These are phyloP conservation scores for Scolopax bukidnonensis DNA, from an alignment of 2,797 vertebrate species.

Conservation along the genomic window DNA sequence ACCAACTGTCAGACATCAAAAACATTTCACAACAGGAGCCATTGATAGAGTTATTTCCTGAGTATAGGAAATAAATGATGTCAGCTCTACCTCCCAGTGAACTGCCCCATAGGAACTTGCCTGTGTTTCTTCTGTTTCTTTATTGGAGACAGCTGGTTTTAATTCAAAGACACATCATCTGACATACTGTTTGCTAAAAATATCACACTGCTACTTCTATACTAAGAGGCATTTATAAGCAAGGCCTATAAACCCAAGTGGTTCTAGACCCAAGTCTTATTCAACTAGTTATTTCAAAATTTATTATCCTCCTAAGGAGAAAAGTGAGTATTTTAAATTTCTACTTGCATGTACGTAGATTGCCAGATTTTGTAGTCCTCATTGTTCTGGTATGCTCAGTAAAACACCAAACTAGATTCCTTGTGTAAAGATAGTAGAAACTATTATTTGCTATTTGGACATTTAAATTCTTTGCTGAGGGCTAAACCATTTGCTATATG, in stretches of 20 bases:
- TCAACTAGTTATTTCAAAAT: not conserved
- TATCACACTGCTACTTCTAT: not conserved
- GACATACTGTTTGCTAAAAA: slow-evolving; percentile 17
- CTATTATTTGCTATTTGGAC: not conserved
- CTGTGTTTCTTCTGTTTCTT: not conserved
- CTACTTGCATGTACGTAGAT: not conserved
- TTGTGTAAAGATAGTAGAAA: not conserved
- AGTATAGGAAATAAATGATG: slow-evolving; percentile 64
- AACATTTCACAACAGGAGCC: slow-evolving; percentile 75
- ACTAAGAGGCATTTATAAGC: not conserved
- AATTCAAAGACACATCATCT: slow-evolving; percentile 50
- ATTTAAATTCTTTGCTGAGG: not conserved
- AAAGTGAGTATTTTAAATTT: not conserved
- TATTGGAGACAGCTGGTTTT: slow-evolving; percentile 21
- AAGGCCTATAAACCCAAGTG: not conserved
- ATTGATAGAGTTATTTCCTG: slow-evolving; percentile 67
- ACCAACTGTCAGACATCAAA: slow-evolving; percentile 71
- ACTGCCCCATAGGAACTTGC: slow-evolving; percentile 12
- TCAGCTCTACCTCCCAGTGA: slow-evolving; percentile 54
- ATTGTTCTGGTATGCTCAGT: not conserved
- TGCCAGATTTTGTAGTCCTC: not conserved
- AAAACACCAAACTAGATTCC: not conserved
- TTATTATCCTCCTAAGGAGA: not conserved
- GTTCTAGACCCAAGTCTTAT: not conserved
- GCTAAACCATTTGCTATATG: not conserved